phyloP scores from a whole-genome alignment of 2,888 invertebrate genomes.

The Invenusta paracnida region DNA sequence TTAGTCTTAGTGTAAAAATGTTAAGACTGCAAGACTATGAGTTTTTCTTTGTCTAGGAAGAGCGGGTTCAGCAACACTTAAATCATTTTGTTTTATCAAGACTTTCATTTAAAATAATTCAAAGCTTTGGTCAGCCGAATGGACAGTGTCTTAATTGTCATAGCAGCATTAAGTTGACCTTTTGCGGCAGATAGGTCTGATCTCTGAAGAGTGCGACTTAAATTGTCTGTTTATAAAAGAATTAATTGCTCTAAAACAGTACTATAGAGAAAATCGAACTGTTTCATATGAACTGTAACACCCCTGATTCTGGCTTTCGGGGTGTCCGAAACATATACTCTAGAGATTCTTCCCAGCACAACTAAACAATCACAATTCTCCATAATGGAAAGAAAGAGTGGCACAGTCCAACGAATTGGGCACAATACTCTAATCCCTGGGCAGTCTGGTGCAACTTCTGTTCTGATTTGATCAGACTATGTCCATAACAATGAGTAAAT shows the following conservation, averaged over 20 bases:
- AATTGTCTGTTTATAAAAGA: background rate
- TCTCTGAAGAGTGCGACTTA: background rate
- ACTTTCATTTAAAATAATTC: background rate
- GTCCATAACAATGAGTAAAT: background rate
- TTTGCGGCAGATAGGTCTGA: background rate
- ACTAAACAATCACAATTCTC: background rate
- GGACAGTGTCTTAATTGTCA: background rate
- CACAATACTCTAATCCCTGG: background rate
- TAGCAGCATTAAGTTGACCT: background rate
- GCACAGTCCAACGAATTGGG: background rate
- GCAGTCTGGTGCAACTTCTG: background rate
- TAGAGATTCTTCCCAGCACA: background rate
- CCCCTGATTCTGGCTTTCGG: background rate
- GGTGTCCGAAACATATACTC: background rate
- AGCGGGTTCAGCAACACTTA: background rate
- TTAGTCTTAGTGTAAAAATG: background rate
- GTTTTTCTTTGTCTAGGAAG: background rate
- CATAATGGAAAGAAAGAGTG: background rate
- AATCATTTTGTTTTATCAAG: background rate
- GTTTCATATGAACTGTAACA: background rate
- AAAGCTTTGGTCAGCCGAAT: background rate
- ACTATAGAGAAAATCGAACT: background rate
- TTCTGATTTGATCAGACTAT: background rate
- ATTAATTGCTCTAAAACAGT: background rate
- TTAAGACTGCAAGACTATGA: background rate